phyloP scores from a whole-genome alignment of 2,888 invertebrate species.

The Cloeon dipterum region DNA sequence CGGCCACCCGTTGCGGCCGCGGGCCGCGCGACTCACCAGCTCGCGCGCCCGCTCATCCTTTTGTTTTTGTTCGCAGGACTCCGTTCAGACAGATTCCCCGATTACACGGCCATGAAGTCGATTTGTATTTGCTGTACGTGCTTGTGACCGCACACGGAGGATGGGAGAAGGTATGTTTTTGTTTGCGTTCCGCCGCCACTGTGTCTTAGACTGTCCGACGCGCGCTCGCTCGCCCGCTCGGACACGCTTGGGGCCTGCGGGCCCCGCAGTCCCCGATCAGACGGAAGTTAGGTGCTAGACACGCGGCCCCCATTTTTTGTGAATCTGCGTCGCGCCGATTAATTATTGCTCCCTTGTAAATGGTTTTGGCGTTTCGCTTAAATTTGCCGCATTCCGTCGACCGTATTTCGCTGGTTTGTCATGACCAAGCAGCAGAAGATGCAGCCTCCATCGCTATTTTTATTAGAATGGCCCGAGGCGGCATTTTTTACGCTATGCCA shows the following conservation, averaged over 20 bases:
- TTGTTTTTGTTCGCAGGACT: conserved; percentile 24
- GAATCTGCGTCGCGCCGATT: too few species aligned
- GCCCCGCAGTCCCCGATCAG: conserved; percentile 1
- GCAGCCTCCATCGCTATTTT: too few species aligned
- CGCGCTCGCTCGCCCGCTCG: conserved; percentile 6
- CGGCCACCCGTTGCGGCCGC: too few species aligned
- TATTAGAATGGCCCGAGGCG: too few species aligned
- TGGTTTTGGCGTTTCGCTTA: too few species aligned
- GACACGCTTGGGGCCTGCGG: conserved; percentile 5
- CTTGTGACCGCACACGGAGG: conserved; percentile 84
- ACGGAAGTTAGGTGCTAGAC: conserved; percentile 2
- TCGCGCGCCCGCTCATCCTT: too few species aligned
- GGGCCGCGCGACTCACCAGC: too few species aligned
- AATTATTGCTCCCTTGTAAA: too few species aligned
- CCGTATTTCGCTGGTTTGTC: too few species aligned
- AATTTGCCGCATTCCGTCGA: too few species aligned
- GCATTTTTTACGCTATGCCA: too few species aligned
- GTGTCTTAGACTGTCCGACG: conserved; percentile 4
- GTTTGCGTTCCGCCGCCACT: conserved; percentile 4
- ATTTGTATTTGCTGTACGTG: conserved; percentile 75
- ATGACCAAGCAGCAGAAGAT: too few species aligned
- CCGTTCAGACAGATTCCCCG: conserved; percentile 44
- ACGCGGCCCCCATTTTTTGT: conserved; percentile 3
- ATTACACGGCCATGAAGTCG: conserved; percentile 77
- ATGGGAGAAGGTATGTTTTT: conserved; percentile 61